Conservation (phyloP, 2,888 invertebrate species). For the Drosophila nr. medialis region DNA sequence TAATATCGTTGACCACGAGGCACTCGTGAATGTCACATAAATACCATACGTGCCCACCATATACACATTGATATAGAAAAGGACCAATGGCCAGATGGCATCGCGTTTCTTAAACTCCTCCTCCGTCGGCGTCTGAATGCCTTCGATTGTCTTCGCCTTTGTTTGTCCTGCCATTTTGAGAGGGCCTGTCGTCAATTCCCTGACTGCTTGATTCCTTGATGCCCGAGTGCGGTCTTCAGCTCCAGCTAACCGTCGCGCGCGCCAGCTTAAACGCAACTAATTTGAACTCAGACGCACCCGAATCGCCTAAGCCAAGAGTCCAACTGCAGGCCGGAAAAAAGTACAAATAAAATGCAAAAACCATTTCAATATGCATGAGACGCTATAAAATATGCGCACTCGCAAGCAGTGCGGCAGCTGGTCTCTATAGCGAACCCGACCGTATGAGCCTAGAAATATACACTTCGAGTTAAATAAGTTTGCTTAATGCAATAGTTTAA, state of each 20-base stretch:
- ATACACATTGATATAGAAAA: constrained; percentile 91
- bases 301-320: constrained; percentile 9
- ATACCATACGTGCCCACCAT: constrained; percentile 89
- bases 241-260: constrained; percentile 25
- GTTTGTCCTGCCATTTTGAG: constrained; percentile 20
- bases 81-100: constrained; percentile 89
- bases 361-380: constrained; percentile 51
- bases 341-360: neutral
- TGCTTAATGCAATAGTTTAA: constrained; percentile 45
- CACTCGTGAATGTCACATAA: constrained; percentile 87
- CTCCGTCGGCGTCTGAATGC: constrained; percentile 4
- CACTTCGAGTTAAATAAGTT: neutral
- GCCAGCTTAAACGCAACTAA: constrained; percentile 47
- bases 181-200: neutral
- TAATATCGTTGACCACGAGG: constrained; percentile 87
- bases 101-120: constrained; percentile 85
- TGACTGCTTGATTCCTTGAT: neutral
- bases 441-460: constrained; percentile 10
- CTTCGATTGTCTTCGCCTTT: constrained; percentile 9
- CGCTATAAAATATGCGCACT: constrained; percentile 1
- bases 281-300: neutral
- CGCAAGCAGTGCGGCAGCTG: neutral
- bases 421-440: constrained; percentile 27
- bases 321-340: neutral
- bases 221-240: neutral